Percentiles rank a stretch among this genome's conserved stretches.
Conservation (phyloP, 1,140 invertebrate genomes). For the Zaprionus tsacasi region DNA sequence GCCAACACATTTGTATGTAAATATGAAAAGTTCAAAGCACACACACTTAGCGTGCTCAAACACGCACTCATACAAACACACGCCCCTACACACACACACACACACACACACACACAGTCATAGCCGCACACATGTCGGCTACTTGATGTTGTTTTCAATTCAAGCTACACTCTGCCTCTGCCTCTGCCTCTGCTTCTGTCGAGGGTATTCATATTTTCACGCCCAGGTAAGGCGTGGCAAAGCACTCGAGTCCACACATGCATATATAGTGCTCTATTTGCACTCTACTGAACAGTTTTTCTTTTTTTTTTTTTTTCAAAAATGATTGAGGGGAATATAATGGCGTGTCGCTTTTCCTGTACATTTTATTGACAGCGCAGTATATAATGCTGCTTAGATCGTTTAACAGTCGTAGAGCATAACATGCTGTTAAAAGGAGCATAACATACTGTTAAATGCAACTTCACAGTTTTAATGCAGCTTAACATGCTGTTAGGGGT, state of each 20-base stretch:
- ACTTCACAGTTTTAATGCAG: too few species aligned
- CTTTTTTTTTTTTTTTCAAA: too few species aligned
- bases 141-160: constrained; percentile 66
- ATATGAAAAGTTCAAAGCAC: constrained; percentile 79
- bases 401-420: too few species aligned
- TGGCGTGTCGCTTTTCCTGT: too few species aligned
- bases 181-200: neutral
- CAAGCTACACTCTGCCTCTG: constrained; percentile 38
- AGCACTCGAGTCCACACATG: neutral
- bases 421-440: too few species aligned
- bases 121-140: constrained; percentile 53
- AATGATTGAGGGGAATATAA: too few species aligned
- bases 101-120: neutral
- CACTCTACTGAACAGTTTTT: neutral
- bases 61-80: constrained; percentile 50
- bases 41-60: constrained; percentile 74
- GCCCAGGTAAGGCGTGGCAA: neutral
- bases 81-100: constrained; percentile 7
- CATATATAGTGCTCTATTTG: neutral
- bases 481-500: too few species aligned
- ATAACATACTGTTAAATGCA: too few species aligned
- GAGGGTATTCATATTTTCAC: neutral
- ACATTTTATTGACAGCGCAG: too few species aligned
- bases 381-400: too few species aligned
- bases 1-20: constrained; percentile 63